A percentile compares a stretch with the other conserved stretches of the same genome.
phyloP scores from a whole-genome alignment of 2,888 invertebrate species.

The Drosophila birchii region DNA sequence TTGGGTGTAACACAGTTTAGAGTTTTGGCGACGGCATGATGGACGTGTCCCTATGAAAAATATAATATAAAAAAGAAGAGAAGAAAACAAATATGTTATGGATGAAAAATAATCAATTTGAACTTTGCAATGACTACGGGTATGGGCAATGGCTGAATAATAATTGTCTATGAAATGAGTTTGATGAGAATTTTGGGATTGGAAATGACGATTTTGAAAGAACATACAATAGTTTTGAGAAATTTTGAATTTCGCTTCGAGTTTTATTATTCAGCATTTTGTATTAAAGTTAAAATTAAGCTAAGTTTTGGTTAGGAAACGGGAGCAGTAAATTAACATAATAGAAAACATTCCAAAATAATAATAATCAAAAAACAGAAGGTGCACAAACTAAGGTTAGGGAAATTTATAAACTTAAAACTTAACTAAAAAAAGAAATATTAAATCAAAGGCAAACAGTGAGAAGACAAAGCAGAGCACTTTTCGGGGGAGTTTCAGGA shows the following conservation, averaged over 20 bases:
- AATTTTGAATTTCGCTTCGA: conserved; percentile 59
- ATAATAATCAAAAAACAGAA: conserved; percentile 10
- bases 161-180: conserved; percentile 14
- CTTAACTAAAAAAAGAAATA: conserved; percentile 3
- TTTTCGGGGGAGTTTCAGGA: conserved; percentile 36
- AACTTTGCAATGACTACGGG: conserved; percentile 48
- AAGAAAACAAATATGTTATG: conserved; percentile 69
- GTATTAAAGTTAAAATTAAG: conserved; percentile 28
- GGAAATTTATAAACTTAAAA: conserved; percentile 22
- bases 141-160: conserved; percentile 15
- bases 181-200: conserved; percentile 4
- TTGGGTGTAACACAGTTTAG: conserved; percentile 73
- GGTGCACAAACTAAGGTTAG: conserved; percentile 36
- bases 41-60: conserved; percentile 79
- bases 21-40: conserved; percentile 83
- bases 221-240: conserved; percentile 17
- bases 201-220: conserved; percentile 30
- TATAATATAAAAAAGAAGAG: conserved; percentile 74
- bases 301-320: conserved; percentile 32
- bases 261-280: conserved; percentile 56
- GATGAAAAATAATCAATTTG: conserved; percentile 59
- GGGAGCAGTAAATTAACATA: conserved; percentile 18
- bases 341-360: conserved; percentile 37
- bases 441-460: conserved; percentile 31
- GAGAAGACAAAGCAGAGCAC: conserved; percentile 23